Percentiles rank a stretch among this genome's conserved stretches.
phyloP scores from a whole-genome alignment of 2,888 invertebrate genomes.

The Tethea ocularis region DNA sequence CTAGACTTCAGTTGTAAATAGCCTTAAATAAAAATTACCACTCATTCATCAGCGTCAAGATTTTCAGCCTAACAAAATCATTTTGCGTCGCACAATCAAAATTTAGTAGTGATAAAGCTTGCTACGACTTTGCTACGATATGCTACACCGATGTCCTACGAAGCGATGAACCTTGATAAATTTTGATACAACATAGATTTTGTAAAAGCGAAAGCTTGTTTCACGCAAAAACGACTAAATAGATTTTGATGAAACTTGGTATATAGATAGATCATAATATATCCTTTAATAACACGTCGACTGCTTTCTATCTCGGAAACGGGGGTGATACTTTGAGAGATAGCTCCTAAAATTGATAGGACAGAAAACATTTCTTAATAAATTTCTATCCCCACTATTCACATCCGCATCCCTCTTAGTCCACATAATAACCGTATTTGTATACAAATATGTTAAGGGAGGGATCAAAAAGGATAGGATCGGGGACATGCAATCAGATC shows the following conservation, averaged over 20 bases:
- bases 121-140: neutral
- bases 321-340: too few relatives aligned
- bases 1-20: conserved; percentile 3
- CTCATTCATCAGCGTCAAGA: neutral
- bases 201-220: too few relatives aligned
- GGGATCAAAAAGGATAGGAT: conserved; percentile 13
- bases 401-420: neutral
- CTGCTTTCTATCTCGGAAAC: too few relatives aligned
- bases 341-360: too few relatives aligned
- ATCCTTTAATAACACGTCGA: too few relatives aligned
- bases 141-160: neutral
- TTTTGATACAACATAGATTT: too few relatives aligned
- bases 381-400: neutral
- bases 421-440: conserved; percentile 11
- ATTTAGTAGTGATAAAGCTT: neutral
- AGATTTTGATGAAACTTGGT: too few relatives aligned
- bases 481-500: neutral
- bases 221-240: too few relatives aligned
- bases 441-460: conserved; percentile 9
- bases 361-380: neutral
- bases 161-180: too few relatives aligned
- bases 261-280: too few relatives aligned
- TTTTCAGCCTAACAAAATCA: neutral
- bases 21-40: neutral
- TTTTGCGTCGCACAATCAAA: neutral